A percentile compares a stretch with the other conserved stretches of the same genome.
These are phyloP conservation scores for Lithobates sylvaticus DNA, from an alignment of 2,797 vertebrate genomes.

Conservation along the genomic window DNA sequence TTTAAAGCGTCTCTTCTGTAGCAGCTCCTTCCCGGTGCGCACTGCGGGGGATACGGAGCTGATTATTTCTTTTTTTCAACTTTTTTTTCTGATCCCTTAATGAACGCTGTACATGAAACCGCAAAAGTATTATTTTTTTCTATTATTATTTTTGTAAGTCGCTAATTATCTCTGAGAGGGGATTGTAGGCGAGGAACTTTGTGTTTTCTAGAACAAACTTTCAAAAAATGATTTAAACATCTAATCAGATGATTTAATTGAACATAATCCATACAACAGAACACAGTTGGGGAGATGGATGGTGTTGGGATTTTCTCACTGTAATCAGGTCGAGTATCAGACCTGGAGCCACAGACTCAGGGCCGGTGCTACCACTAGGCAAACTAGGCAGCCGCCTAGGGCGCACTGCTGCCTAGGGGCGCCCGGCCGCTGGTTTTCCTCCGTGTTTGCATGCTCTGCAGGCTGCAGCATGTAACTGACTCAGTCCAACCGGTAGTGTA, in stretches of 20 bases:
- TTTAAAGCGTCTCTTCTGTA: background rate
- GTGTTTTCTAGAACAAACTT: background rate
- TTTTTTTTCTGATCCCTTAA: background rate
- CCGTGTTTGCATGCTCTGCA: no score
- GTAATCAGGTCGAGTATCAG: no score
- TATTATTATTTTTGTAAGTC: background rate
- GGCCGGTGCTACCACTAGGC: no score
- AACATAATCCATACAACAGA: no score
- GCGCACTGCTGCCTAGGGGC: no score
- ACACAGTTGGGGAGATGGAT: no score
- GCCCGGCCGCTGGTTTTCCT: no score
- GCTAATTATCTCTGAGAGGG: constrained; percentile 27
- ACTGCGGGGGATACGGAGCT: constrained; percentile 20
- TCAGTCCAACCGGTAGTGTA: no score
- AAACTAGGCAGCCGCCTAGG: no score
- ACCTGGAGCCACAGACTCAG: no score
- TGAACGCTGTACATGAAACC: constrained; percentile 22
- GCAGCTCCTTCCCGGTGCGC: background rate
- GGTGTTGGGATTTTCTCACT: no score
- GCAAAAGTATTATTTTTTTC: constrained; percentile 14
- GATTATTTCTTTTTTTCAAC: constrained; percentile 45
- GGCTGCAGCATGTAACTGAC: no score
- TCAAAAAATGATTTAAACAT: background rate
- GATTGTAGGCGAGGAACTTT: background rate
- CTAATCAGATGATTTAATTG: background rate